Conservation (phyloP, 2,113 vertebrate genomes). For the Vanacampus margaritifer region DNA sequence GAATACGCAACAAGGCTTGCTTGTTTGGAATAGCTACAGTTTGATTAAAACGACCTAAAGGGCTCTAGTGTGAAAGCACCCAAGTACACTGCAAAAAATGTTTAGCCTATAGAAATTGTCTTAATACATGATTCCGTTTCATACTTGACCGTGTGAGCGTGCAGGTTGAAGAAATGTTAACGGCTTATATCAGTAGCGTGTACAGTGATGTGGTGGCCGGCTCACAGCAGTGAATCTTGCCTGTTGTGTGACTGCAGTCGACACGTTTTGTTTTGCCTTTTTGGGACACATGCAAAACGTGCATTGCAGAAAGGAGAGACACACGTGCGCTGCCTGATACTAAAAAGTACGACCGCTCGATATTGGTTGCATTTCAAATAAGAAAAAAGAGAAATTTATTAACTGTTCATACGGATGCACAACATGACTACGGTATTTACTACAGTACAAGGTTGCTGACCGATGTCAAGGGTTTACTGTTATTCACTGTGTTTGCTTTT, state of each 20-base stretch:
- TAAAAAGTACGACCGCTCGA: constrained; percentile 19
- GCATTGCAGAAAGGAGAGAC: constrained; percentile 43
- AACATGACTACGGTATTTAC: background rate
- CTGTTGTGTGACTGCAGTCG: constrained; percentile 10
- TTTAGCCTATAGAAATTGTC: background rate
- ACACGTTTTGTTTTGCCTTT: constrained; percentile 21
- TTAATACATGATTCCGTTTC: background rate
- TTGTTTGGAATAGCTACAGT: background rate
- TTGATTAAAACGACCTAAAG: background rate
- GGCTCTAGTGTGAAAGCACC: background rate
- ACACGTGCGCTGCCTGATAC: constrained; percentile 6
- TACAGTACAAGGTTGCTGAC: background rate
- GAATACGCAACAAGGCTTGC: too few species aligned
- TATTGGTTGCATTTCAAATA: constrained; percentile 42
- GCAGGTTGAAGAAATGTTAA: too few species aligned
- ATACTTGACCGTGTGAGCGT: background rate
- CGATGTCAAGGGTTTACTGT: background rate
- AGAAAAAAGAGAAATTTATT: constrained; percentile 15
- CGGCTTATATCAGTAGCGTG: background rate
- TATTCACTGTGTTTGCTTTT: background rate
- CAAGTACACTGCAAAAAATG: background rate
- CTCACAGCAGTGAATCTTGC: background rate
- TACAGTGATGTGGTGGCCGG: background rate
- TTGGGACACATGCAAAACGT: constrained; percentile 60
- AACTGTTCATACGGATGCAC: background rate